These are phyloP conservation scores for Pleuronectes platessa DNA, from an alignment of 2,113 vertebrate genomes.

Conservation along the genomic window DNA sequence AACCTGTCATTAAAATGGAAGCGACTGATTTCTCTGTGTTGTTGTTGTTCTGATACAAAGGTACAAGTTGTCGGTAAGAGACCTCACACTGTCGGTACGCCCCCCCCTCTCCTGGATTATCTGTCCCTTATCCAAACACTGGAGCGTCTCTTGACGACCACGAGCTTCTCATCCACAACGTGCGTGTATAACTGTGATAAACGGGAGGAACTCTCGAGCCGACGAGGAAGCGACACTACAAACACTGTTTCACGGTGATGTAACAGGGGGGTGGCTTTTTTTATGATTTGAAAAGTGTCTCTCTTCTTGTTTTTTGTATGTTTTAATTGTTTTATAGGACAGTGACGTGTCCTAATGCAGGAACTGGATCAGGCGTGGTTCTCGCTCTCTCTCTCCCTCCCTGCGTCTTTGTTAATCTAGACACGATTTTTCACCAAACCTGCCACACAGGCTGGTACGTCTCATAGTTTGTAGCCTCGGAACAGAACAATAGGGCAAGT, in stretches of 20 bases:
- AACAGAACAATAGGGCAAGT: slow-evolving; percentile 58
- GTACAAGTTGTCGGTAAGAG: slow-evolving; percentile 35
- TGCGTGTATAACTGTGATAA: slow-evolving; percentile 60
- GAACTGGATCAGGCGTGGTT: slow-evolving; percentile 67
- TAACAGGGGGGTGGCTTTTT: slow-evolving; percentile 50
- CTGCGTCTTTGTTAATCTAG: slow-evolving; percentile 48
- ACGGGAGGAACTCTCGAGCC: no score
- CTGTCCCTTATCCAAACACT: slow-evolving; percentile 24
- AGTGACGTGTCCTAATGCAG: slow-evolving; percentile 58
- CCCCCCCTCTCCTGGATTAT: slow-evolving; percentile 16
- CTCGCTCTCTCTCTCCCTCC: slow-evolving; percentile 15
- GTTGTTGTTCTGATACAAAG: background rate
- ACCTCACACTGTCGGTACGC: slow-evolving; percentile 55
- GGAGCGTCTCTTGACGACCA: slow-evolving; percentile 15
- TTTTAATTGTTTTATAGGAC: slow-evolving; percentile 65
- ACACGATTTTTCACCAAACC: slow-evolving; percentile 60
- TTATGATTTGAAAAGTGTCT: slow-evolving; percentile 52
- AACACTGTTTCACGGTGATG: slow-evolving; percentile 42
- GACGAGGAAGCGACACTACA: slow-evolving; percentile 70
- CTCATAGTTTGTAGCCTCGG: slow-evolving; percentile 46
- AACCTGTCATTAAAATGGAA: slow-evolving; percentile 38
- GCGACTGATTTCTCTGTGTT: slow-evolving; percentile 1
- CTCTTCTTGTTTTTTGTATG: slow-evolving; percentile 28
- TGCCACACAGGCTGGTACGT: slow-evolving; percentile 65
- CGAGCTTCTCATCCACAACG: slow-evolving; percentile 24